Percentiles rank a stretch among this genome's conserved stretches.
These are phyloP conservation scores for Oreochromis tanganicae DNA, from an alignment of 2,113 vertebrate genomes.

Conservation along the genomic window DNA sequence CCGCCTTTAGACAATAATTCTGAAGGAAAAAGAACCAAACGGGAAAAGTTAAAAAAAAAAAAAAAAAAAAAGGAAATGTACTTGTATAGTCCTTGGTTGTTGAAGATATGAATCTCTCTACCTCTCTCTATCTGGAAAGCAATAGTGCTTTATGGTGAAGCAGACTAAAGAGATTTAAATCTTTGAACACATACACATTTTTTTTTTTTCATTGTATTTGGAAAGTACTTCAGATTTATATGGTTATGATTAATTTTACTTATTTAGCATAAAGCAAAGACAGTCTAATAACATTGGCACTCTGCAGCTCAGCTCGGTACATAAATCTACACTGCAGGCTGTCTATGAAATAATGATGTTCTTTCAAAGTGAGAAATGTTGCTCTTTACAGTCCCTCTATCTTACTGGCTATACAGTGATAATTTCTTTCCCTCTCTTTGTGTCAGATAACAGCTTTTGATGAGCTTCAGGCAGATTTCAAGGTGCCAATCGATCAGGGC, in stretches of 20 bases:
- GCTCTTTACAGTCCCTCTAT: neutral
- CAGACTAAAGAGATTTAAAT: neutral
- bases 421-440: neutral
- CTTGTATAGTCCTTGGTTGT: neutral
- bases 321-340: neutral
- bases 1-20: too few species aligned
- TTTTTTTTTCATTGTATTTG: neutral
- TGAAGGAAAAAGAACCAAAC: too few species aligned
- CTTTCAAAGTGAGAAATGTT: neutral
- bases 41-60: too few species aligned
- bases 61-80: too few species aligned
- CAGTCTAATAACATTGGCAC: neutral
- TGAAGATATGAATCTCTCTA: neutral
- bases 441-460: slow-evolving; percentile 79
- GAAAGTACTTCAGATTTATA: neutral
- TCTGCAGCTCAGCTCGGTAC: neutral
- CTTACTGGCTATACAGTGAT: neutral
- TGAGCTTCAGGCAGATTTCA: slow-evolving; percentile 80
- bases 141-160: neutral
- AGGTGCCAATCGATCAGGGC: slow-evolving; percentile 80
- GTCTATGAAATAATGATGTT: neutral
- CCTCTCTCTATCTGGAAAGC: neutral
- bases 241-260: neutral
- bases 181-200: neutral
- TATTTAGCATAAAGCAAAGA: neutral